These are phyloP conservation scores for Listronotus oregonensis DNA, from an alignment of 1,140 invertebrate genomes.

Conservation along the genomic window DNA sequence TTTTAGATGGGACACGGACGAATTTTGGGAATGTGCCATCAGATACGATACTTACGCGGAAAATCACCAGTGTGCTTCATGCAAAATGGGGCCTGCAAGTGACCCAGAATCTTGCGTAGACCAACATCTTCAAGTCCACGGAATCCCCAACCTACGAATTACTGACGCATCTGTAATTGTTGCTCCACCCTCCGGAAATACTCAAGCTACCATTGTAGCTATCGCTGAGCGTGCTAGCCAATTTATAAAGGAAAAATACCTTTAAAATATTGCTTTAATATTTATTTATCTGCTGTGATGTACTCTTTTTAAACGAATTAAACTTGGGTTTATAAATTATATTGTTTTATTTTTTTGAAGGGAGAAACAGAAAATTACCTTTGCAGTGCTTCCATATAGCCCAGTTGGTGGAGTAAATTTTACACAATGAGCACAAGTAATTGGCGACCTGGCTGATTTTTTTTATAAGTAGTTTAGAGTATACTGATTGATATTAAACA, in stretches of 20 bases:
- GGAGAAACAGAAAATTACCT: too few relatives aligned
- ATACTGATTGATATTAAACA: too few relatives aligned
- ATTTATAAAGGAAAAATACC: slow-evolving; percentile 62
- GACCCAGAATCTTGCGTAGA: slow-evolving; percentile 74
- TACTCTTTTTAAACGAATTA: too few relatives aligned
- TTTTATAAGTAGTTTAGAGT: too few relatives aligned
- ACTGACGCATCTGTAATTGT: slow-evolving; percentile 81
- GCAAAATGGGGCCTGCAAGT: slow-evolving; percentile 73
- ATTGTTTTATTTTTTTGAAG: too few relatives aligned
- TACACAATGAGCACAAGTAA: too few relatives aligned
- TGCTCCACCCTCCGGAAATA: slow-evolving; percentile 73
- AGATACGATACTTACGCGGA: slow-evolving; percentile 75
- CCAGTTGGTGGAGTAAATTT: too few relatives aligned
- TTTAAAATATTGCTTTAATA: too few relatives aligned
- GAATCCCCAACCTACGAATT: slow-evolving; percentile 70
- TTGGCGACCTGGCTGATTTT: too few relatives aligned
- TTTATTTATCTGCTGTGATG: too few relatives aligned
- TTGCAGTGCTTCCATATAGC: too few relatives aligned
- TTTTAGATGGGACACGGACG: slow-evolving; percentile 70
- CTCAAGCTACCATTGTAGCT: slow-evolving; percentile 81
- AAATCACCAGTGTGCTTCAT: slow-evolving; percentile 83
- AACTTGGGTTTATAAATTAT: too few relatives aligned
- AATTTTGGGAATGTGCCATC: slow-evolving; percentile 80
- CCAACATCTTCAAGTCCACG: slow-evolving; percentile 69
- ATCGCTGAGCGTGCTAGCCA: slow-evolving; percentile 80